These are phyloP conservation scores for Thunnus maccoyii DNA, from an alignment of 2,113 vertebrate species.

Conservation along the genomic window DNA sequence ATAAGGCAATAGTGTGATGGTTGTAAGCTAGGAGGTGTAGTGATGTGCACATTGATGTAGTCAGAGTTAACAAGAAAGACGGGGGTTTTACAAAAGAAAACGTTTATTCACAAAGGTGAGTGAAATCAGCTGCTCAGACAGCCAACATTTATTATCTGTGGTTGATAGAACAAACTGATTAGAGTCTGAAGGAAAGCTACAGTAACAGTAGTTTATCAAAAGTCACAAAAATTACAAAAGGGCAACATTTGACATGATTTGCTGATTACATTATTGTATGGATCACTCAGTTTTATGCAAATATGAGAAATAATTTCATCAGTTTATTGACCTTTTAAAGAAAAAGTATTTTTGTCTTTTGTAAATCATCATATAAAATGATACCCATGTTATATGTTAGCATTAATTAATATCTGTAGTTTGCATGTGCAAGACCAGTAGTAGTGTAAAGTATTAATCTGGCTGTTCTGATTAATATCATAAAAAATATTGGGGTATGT, in stretches of 20 bases:
- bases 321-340: no score
- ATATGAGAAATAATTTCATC: no score
- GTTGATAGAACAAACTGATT: neutral
- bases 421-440: neutral
- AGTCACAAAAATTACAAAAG: no score
- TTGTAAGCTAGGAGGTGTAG: neutral
- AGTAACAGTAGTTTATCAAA: no score
- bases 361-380: neutral
- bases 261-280: no score
- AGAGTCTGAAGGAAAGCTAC: neutral
- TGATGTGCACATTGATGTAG: neutral
- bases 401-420: neutral
- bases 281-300: no score
- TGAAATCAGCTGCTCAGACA: conserved; percentile 14
- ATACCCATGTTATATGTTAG: conserved; percentile 1
- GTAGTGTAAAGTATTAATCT: neutral
- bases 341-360: no score
- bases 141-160: neutral
- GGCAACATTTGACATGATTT: no score
- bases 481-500: neutral
- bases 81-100: conserved; percentile 1
- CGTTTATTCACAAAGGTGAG: conserved; percentile 26
- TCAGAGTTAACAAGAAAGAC: conserved; percentile 2
- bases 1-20: neutral
- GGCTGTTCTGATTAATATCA: neutral